Percentiles rank a stretch among this genome's conserved stretches.
phyloP scores from a whole-genome alignment of 2,113 vertebrate genomes.

The Equus quagga region DNA sequence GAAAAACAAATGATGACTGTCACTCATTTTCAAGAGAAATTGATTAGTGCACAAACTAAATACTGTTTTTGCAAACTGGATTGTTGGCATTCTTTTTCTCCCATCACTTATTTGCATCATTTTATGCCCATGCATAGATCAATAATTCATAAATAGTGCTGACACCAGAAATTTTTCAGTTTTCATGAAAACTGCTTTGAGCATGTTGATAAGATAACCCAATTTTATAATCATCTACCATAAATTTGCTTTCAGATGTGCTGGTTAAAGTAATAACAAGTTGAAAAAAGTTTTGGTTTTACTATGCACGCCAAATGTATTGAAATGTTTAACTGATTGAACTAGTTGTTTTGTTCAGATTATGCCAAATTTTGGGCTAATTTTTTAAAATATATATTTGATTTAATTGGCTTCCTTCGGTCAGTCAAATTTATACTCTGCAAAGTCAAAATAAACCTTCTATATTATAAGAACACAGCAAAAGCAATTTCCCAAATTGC shows the following conservation, averaged over 20 bases:
- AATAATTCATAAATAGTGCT: slow-evolving; percentile 58
- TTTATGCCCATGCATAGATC: neutral
- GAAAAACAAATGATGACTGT: neutral
- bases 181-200: slow-evolving; percentile 49
- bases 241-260: neutral
- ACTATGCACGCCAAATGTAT: neutral
- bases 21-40: neutral
- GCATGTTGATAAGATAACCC: neutral
- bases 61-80: neutral
- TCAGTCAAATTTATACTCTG: neutral
- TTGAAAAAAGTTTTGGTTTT: neutral
- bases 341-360: neutral
- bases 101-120: slow-evolving; percentile 17
- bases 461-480: neutral
- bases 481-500: neutral
- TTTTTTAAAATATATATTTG: neutral
- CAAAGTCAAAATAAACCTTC: neutral
- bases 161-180: neutral
- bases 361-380: neutral
- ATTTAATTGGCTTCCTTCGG: neutral
- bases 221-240: slow-evolving; percentile 30
- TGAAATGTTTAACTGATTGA: neutral
- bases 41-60: neutral
- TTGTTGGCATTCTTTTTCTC: neutral
- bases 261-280: neutral